Percentiles rank a stretch among this genome's conserved stretches.
Evolutionary conservation across 2,888 invertebrate species (phyloP).

Genomic region (Melanostoma scalare): DNA sequence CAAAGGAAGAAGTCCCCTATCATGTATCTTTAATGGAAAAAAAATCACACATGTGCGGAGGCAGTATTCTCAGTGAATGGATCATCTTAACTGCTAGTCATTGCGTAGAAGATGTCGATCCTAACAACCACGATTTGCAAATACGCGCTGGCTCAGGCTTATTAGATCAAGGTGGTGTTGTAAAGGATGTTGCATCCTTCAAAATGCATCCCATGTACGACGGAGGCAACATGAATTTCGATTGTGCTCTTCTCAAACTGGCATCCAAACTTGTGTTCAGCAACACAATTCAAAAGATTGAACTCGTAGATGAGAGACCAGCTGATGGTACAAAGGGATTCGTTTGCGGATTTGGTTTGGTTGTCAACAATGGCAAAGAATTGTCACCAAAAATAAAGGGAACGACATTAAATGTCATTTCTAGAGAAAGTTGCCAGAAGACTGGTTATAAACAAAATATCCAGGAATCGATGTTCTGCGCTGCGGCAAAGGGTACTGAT

Average conservation of each 20-base stretch:
- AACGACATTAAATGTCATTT: not conserved
- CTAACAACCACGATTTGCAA: not conserved
- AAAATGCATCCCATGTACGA: not conserved
- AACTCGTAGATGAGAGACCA: not conserved
- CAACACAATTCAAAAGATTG: not conserved
- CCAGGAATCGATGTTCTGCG: constrained; percentile 14
- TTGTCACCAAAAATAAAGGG: not conserved
- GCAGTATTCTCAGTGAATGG: not conserved
- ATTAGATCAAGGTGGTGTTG: not conserved
- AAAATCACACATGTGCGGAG: constrained; percentile 4
- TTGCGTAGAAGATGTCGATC: not conserved
- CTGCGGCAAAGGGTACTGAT: not conserved
- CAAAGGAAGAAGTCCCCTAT: not conserved
- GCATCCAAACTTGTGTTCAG: not conserved
- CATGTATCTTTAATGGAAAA: not conserved
- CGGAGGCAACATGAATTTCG: not conserved
- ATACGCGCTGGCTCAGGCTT: not conserved
- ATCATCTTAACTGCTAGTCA: not conserved
- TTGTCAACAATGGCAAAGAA: not conserved
- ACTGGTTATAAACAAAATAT: constrained; percentile 3
- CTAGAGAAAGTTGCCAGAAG: not conserved
- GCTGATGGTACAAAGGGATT: not conserved
- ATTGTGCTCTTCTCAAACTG: not conserved
- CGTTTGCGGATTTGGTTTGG: constrained; percentile 4
- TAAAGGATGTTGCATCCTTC: not conserved